These are phyloP conservation scores for Trissolcus brochymenae DNA, from an alignment of 2,888 invertebrate genomes.

Conservation along the genomic window DNA sequence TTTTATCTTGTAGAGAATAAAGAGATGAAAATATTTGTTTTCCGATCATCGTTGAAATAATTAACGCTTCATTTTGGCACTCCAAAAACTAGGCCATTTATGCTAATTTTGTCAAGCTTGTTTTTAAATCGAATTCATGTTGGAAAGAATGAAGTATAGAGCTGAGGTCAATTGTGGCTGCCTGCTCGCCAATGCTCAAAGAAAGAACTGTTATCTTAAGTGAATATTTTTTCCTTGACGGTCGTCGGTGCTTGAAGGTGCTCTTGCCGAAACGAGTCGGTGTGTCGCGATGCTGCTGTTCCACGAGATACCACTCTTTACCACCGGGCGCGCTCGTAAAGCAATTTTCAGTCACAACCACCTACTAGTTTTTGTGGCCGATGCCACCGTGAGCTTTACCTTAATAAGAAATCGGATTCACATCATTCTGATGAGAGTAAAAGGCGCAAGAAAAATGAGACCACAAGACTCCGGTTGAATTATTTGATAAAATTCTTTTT, in stretches of 20 bases:
- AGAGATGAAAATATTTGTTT: too few species aligned
- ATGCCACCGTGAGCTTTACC: conserved; percentile 49
- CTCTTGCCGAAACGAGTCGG: conserved; percentile 52
- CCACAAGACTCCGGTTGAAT: not conserved
- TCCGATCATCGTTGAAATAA: conserved; percentile 4
- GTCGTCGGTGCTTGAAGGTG: conserved; percentile 26
- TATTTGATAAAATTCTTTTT: too few species aligned
- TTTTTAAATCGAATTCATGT: conserved; percentile 26
- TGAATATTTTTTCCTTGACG: conserved; percentile 48
- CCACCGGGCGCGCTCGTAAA: conserved; percentile 43
- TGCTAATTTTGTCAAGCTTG: conserved; percentile 20
- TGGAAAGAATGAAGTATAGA: conserved; percentile 21
- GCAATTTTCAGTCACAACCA: conserved; percentile 57
- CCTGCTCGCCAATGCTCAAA: conserved; percentile 47
- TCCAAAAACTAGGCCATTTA: conserved; percentile 9
- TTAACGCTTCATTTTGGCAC: conserved; percentile 6
- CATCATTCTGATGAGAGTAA: conserved; percentile 19
- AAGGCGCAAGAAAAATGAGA: conserved; percentile 24
- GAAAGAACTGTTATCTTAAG: conserved; percentile 57
- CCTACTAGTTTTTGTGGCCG: conserved; percentile 54
- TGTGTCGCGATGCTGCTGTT: conserved; percentile 49
- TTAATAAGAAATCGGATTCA: conserved; percentile 53
- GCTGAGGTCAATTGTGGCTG: conserved; percentile 42
- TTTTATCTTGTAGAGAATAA: too few species aligned
- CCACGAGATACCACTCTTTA: conserved; percentile 36